These are phyloP conservation scores for Distichodus sexfasciatus DNA, from an alignment of 2,797 vertebrate species.

Conservation along the genomic window DNA sequence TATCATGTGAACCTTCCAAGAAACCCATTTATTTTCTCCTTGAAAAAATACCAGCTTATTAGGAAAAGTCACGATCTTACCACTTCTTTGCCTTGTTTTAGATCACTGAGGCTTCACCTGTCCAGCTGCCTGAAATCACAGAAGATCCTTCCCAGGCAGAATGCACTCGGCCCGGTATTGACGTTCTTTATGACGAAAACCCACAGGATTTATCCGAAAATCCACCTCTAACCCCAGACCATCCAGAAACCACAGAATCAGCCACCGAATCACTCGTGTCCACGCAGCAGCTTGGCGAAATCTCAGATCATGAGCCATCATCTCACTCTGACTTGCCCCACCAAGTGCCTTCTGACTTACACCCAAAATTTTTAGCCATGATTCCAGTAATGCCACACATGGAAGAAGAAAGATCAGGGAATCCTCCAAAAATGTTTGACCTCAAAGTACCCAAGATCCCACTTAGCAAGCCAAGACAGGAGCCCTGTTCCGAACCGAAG, in stretches of 20 bases:
- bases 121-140: slow-evolving; percentile 52
- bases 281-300: slow-evolving; percentile 30
- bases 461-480: slow-evolving; percentile 35
- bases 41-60: no score
- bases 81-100: slow-evolving; percentile 57
- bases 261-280: slow-evolving; percentile 51
- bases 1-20: no score
- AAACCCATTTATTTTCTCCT: no score
- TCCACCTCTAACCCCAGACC: slow-evolving; percentile 44
- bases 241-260: slow-evolving; percentile 45
- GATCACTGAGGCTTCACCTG: slow-evolving; percentile 57
- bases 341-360: slow-evolving; percentile 31
- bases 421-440: slow-evolving; percentile 21
- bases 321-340: background rate
- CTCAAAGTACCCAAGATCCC: slow-evolving; percentile 19
- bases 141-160: slow-evolving; percentile 54
- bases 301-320: background rate
- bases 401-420: slow-evolving; percentile 14
- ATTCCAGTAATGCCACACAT: slow-evolving; percentile 10
- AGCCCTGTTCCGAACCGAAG: slow-evolving; percentile 18
- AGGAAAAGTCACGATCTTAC: slow-evolving; percentile 13
- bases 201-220: slow-evolving; percentile 51
- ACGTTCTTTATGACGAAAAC: slow-evolving; percentile 55
- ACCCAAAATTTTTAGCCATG: background rate
- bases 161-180: slow-evolving; percentile 45